phyloP scores from a whole-genome alignment of 2,888 invertebrate genomes.

The Oscheius sp. region DNA sequence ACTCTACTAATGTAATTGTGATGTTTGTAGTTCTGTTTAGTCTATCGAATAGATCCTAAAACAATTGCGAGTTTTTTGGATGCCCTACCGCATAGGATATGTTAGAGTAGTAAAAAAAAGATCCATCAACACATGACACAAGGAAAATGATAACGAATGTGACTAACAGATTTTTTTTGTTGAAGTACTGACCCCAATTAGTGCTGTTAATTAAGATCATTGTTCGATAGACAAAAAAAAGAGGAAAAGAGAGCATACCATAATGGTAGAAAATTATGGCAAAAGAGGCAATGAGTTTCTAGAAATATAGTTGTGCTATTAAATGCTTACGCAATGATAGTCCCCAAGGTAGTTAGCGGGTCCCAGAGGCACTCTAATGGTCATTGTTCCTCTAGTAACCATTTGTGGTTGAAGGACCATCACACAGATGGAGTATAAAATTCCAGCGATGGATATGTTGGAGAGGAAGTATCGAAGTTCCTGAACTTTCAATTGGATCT shows the following conservation, averaged over 20 bases:
- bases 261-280: constrained; percentile 39
- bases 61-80: background rate
- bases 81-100: constrained; percentile 36
- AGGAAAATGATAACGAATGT: constrained; percentile 42
- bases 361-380: constrained; percentile 47
- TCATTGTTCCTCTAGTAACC: constrained; percentile 42
- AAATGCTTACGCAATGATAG: constrained; percentile 24
- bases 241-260: constrained; percentile 43
- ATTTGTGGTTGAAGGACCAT: constrained; percentile 42
- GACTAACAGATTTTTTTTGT: constrained; percentile 35
- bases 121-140: constrained; percentile 37
- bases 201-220: constrained; percentile 37
- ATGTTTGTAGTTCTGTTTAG: constrained; percentile 37
- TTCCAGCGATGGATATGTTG: constrained; percentile 40
- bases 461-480: constrained; percentile 51
- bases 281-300: constrained; percentile 36
- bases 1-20: background rate
- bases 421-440: constrained; percentile 33
- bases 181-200: constrained; percentile 47
- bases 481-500: constrained; percentile 2
- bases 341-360: constrained; percentile 36
- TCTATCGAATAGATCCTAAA: constrained; percentile 42
- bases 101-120: constrained; percentile 37
- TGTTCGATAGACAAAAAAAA: constrained; percentile 44
- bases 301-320: background rate